Evolutionary conservation across 2,797 vertebrate species (phyloP), one percentile per base, ranked within the genome.

Genomic region (Artibeus lituratus): DNA sequence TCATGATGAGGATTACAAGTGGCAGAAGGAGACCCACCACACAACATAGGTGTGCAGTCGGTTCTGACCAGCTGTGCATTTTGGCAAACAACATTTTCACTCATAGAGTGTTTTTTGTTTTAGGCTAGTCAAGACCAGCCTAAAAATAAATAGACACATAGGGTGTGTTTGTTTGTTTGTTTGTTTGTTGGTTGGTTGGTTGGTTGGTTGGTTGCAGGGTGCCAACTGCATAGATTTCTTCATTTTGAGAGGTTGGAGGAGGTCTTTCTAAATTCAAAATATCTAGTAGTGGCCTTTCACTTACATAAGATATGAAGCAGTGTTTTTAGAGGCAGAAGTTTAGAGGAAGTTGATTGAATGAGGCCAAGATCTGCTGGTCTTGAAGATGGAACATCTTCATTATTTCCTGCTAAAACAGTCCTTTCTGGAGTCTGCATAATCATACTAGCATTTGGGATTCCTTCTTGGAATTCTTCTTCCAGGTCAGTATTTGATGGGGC

Each of bases 391-490:
- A 98, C 76, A 94, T 99, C 99, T 98, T 98, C 98, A 88, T 95
- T 98, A 97, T 99, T 98, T 98, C 99, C 99, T 99, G 99, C 89
- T 57, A 99, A 97, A 69, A 99, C 98, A 98, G 99, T 99, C 97
- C 99, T 99, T 97, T 99, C 99, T 70, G 99, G 99, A 82, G 99
- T 99, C 55, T 99, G 99, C 99, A 99, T 99, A 76, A 99, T 99
- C 62, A 99, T 98, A 35, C 98, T 99, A 84, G 98, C 96, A 62
- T 97, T 98, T 5, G 97, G 98, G 42, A 98, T 96, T 47, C 99
- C 99, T 91, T 98, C 98, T 65, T 97, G 96, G 70, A 91, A 76
- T 21, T 39, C 84, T 26, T 98, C 97, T 3, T 98, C 98, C 69
- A 99, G 98, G 62, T 99, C 99, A 29, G 98, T 83, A 11, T 96